Percentiles rank a stretch among this genome's conserved stretches.
These are phyloP conservation scores for Plumapathes pennacea DNA, from an alignment of 92 coral and sea anemone genomes.

Conservation along the genomic window DNA sequence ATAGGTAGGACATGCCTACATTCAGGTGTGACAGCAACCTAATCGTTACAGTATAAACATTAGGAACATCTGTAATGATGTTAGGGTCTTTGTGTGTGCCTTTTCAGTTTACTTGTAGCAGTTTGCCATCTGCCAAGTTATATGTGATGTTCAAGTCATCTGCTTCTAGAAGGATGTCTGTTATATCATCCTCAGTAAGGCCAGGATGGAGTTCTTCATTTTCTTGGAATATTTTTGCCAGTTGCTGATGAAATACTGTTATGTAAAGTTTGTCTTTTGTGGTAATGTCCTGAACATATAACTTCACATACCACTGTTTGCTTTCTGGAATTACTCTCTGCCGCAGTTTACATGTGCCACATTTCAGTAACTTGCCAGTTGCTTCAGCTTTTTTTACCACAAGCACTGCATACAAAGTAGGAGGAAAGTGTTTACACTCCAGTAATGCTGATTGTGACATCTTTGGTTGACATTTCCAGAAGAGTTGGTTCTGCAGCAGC, in stretches of 20 bases:
- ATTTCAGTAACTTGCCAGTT: constrained; percentile 23
- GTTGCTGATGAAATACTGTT: constrained; percentile 23
- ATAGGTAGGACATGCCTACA: too few relatives aligned
- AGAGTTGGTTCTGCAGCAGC: constrained; percentile 28
- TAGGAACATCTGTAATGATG: too few relatives aligned
- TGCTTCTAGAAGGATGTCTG: constrained; percentile 17
- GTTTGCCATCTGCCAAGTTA: constrained; percentile 31
- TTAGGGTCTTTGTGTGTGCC: too few relatives aligned
- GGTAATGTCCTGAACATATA: constrained; percentile 28
- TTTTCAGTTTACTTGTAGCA: constrained; percentile 15
- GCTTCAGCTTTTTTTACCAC: constrained; percentile 11
- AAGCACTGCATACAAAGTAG: constrained; percentile 10
- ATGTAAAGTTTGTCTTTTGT: constrained; percentile 33
- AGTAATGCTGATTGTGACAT: constrained; percentile 17
- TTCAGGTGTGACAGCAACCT: too few relatives aligned
- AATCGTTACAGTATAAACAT: too few relatives aligned
- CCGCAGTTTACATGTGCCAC: constrained; percentile 30
- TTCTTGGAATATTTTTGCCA: constrained; percentile 26
- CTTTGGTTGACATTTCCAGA: constrained; percentile 27
- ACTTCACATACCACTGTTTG: constrained; percentile 33
- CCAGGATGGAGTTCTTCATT: constrained; percentile 16
- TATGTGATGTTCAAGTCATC: constrained; percentile 19
- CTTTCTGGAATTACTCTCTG: constrained; percentile 20
- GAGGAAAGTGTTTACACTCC: constrained; percentile 10
- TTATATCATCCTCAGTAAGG: constrained; percentile 28